These are phyloP conservation scores for Amazona guildingii DNA, from an alignment of 2,113 vertebrate species.

Conservation along the genomic window DNA sequence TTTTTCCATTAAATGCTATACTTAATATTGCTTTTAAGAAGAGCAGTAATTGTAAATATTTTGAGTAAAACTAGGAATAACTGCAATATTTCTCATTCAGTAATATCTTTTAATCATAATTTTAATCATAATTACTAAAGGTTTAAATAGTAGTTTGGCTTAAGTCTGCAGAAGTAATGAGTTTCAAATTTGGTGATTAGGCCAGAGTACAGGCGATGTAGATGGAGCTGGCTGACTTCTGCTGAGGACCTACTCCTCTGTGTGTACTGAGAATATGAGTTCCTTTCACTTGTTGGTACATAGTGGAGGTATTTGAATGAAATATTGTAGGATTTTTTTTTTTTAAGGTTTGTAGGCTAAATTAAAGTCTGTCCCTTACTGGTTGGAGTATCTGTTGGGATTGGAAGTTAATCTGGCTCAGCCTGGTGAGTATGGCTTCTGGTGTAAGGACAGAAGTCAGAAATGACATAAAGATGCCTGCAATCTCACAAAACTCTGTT, in stretches of 20 bases:
- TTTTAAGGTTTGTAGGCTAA: not conserved
- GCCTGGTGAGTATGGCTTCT: not conserved
- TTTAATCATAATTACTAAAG: not conserved
- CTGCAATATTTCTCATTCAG: not conserved
- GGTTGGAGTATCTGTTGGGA: not conserved
- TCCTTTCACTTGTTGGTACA: fast-evolving
- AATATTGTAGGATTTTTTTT: not conserved
- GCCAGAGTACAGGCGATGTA: not conserved
- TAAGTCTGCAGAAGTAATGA: not conserved
- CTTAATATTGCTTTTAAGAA: not conserved
- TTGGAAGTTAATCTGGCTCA: not conserved
- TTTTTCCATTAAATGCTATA: not conserved
- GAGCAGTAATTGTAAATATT: not conserved
- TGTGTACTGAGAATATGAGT: not conserved
- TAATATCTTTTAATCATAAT: not conserved
- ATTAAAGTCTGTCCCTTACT: not conserved
- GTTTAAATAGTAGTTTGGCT: not conserved
- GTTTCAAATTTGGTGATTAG: not conserved
- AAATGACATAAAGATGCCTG: fast-evolving
- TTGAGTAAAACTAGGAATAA: not conserved
- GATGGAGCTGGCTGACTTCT: not conserved
- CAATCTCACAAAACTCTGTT: not conserved
- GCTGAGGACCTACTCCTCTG: not conserved
- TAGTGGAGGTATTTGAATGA: not conserved
- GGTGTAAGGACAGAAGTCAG: not conserved